Conservation (phyloP, 2,888 invertebrate species). For the Leptopterna dolabrata region DNA sequence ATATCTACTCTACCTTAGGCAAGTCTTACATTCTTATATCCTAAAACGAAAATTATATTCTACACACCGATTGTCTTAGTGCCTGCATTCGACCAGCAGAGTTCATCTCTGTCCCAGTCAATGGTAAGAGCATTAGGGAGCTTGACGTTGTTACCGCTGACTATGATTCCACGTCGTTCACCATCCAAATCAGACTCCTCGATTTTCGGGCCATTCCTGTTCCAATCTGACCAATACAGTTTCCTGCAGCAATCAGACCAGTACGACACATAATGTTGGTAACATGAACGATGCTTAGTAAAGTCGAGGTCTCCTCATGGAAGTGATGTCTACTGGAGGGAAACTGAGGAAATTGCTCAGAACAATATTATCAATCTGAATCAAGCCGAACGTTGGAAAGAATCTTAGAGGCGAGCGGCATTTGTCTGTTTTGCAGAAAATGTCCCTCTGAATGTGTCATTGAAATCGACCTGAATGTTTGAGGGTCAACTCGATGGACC, state of each 20-base stretch:
- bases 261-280: neutral
- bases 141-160: slow-evolving; percentile 75
- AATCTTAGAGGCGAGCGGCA: too few species aligned
- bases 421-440: too few species aligned
- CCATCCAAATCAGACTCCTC: slow-evolving; percentile 96
- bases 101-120: slow-evolving; percentile 82
- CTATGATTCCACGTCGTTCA: slow-evolving; percentile 77
- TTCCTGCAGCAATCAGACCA: slow-evolving; percentile 73
- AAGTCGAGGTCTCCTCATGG: neutral
- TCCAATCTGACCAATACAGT: slow-evolving; percentile 99
- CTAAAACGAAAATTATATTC: too few species aligned
- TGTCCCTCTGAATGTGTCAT: too few species aligned
- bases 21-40: too few species aligned
- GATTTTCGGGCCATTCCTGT: slow-evolving; percentile 88
- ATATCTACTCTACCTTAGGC: too few species aligned
- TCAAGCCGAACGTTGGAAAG: too few species aligned
- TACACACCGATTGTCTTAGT: slow-evolving; percentile 70
- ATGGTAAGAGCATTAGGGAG: slow-evolving; percentile 95
- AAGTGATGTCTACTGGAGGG: too few species aligned
- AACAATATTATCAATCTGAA: too few species aligned
- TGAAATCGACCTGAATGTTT: too few species aligned
- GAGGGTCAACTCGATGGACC: too few species aligned
- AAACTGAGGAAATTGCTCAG: too few species aligned
- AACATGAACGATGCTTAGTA: neutral
- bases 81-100: slow-evolving; percentile 97